phyloP scores from a whole-genome alignment of 2,113 vertebrate species.

The Grammomys surdaster region DNA sequence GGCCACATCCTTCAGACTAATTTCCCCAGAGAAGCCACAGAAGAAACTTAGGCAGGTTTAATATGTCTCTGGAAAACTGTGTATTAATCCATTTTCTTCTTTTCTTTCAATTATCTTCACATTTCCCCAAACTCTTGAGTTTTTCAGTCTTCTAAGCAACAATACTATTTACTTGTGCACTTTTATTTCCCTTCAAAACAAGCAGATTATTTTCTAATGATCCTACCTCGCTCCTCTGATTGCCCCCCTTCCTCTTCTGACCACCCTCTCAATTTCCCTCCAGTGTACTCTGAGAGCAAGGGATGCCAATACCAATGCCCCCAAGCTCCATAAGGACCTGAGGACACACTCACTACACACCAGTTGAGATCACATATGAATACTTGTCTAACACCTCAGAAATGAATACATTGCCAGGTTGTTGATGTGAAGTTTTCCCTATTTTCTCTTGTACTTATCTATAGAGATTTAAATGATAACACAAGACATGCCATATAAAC shows the following conservation, averaged over 20 bases:
- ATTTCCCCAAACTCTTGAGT: constrained; percentile 40
- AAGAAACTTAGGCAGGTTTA: constrained; percentile 73
- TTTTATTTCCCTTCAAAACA: constrained; percentile 46
- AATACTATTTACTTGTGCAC: constrained; percentile 58
- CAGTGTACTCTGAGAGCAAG: neutral
- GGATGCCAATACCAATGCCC: neutral
- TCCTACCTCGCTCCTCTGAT: constrained; percentile 51
- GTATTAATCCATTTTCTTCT: constrained; percentile 64
- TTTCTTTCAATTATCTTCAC: constrained; percentile 77
- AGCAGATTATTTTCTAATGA: constrained; percentile 46
- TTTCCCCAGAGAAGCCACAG: constrained; percentile 73
- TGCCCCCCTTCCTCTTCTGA: neutral
- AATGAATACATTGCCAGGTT: neutral
- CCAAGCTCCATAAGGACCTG: neutral
- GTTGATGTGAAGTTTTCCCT: constrained; percentile 14
- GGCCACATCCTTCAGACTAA: constrained; percentile 63
- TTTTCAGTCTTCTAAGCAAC: constrained; percentile 57
- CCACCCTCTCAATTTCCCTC: constrained; percentile 16
- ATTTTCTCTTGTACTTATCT: constrained; percentile 49
- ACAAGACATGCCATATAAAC: neutral
- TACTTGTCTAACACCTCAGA: neutral
- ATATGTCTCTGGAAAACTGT: constrained; percentile 69
- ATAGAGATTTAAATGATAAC: constrained; percentile 9
- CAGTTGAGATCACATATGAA: neutral
- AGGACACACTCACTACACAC: neutral